Evolutionary conservation across 2,113 vertebrate genomes (phyloP).

Genomic region (Macquaria australasica): DNA sequence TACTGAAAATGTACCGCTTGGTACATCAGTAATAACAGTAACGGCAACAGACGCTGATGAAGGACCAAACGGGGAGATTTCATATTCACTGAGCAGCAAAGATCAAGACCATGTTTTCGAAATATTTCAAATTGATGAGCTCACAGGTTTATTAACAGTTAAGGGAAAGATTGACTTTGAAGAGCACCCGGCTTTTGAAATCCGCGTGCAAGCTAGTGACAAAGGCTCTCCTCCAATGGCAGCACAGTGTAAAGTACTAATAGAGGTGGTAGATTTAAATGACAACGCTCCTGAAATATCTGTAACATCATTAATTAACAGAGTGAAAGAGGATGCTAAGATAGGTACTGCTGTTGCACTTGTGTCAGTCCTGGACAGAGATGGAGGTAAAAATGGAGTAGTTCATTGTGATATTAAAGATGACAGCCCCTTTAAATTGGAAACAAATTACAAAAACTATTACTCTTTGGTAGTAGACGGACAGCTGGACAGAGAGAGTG

Average conservation of each 20-base stretch:
- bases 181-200: constrained; percentile 64
- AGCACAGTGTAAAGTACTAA: constrained; percentile 56
- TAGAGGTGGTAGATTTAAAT: constrained; percentile 64
- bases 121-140: too few relatives aligned
- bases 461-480: constrained; percentile 86
- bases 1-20: neutral
- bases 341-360: constrained; percentile 88
- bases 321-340: constrained; percentile 80
- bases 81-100: too few relatives aligned
- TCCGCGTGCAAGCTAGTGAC: constrained; percentile 73
- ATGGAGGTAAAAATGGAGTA: constrained; percentile 86
- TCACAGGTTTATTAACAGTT: constrained; percentile 24
- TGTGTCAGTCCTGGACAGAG: constrained; percentile 85
- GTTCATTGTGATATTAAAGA: constrained; percentile 68
- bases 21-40: constrained; percentile 59
- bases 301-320: constrained; percentile 83
- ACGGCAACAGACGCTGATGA: neutral
- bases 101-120: too few relatives aligned
- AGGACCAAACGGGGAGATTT: constrained; percentile 51
- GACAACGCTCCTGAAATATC: constrained; percentile 36
- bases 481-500: constrained; percentile 15
- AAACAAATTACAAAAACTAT: constrained; percentile 87
- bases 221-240: constrained; percentile 59
- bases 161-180: constrained; percentile 74
- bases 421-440: constrained; percentile 86